phyloP scores from a whole-genome alignment of 2,888 invertebrate species.

The Cryptophagus acutangulus region DNA sequence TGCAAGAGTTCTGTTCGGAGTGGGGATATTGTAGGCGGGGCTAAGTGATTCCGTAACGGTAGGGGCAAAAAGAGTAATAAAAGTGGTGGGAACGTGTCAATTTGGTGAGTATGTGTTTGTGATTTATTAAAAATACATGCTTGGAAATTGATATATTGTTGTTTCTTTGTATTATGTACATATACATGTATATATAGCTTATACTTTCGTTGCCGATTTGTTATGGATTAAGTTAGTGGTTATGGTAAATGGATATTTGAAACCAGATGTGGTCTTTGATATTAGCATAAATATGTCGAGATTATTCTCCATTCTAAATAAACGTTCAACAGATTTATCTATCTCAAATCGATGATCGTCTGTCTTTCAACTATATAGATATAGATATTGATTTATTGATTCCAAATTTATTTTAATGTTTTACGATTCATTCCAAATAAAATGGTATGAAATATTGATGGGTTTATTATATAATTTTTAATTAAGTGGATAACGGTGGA shows the following conservation, averaged over 20 bases:
- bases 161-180: constrained; percentile 28
- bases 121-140: constrained; percentile 34
- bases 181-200: constrained; percentile 31
- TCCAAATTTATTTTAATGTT: background rate
- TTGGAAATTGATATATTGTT: constrained; percentile 34
- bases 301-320: too few relatives aligned
- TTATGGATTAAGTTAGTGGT: constrained; percentile 30
- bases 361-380: constrained; percentile 5
- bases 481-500: too few relatives aligned
- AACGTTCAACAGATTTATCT: constrained; percentile 15
- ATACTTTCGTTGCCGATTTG: constrained; percentile 33
- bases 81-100: constrained; percentile 31
- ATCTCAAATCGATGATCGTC: constrained; percentile 15
- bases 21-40: too few relatives aligned
- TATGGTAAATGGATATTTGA: constrained; percentile 24
- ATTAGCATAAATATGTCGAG: constrained; percentile 30
- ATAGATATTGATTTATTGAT: background rate
- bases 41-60: background rate
- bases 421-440: constrained; percentile 7
- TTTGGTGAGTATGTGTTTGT: constrained; percentile 33
- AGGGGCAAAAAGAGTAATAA: constrained; percentile 5
- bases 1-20: too few relatives aligned
- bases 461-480: too few relatives aligned
- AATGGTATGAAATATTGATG: too few relatives aligned
- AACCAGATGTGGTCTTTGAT: constrained; percentile 23